Percentiles rank a stretch among this genome's conserved stretches.
Conservation (phyloP, 2,797 vertebrate genomes). For the Argya squamiceps region DNA sequence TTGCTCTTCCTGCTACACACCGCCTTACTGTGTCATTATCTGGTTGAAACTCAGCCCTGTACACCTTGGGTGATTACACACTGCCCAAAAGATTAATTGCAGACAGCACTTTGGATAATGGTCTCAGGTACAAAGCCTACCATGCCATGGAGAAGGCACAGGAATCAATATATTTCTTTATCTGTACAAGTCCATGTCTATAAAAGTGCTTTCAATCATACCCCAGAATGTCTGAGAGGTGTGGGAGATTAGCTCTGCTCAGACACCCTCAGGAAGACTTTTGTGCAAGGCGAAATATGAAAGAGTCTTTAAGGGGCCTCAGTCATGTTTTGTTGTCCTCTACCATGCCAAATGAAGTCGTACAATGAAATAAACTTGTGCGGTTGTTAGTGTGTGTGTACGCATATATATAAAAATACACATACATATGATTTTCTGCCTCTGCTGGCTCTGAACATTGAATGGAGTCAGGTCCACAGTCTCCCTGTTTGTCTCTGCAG, state of each 20-base stretch:
- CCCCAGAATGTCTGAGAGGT: not conserved
- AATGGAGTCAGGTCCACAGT: rapidly evolving
- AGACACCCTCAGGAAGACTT: not conserved
- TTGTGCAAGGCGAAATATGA: not conserved
- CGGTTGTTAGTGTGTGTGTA: rapidly evolving
- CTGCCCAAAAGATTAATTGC: constrained; percentile 76
- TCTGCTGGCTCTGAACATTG: not conserved
- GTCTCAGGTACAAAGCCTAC: constrained; percentile 51
- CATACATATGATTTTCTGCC: not conserved
- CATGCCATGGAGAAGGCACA: not conserved
- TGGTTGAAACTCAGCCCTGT: constrained; percentile 35
- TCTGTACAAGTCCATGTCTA: constrained; percentile 29
- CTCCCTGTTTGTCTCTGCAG: not conserved
- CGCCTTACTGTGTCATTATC: not conserved
- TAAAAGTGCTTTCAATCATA: constrained; percentile 48
- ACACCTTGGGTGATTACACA: constrained; percentile 60
- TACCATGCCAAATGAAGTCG: not conserved
- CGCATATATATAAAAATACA: rapidly evolving
- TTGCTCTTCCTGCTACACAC: not conserved
- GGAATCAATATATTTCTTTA: constrained; percentile 61
- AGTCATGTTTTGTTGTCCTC: not conserved
- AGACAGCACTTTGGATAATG: constrained; percentile 68
- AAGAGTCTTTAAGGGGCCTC: not conserved
- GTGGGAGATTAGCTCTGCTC: not conserved
- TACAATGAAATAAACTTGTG: not conserved